phyloP scores from a whole-genome alignment of 37 sponge, comb jelly and placozoan species.

The Ianthella basta region DNA sequence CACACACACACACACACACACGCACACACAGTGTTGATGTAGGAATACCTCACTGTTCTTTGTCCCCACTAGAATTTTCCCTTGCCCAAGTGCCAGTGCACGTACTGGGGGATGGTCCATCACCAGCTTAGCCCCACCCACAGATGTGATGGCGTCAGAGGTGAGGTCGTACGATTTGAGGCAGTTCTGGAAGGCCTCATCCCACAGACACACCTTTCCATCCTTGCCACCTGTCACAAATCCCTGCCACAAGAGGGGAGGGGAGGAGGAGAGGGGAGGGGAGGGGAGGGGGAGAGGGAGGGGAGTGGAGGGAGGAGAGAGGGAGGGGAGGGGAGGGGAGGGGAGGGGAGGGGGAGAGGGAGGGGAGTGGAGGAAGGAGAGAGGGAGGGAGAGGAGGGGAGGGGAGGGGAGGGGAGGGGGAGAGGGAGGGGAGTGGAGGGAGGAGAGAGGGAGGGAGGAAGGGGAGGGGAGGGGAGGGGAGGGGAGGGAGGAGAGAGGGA shows the following conservation, averaged over 20 bases:
- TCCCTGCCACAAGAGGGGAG: conserved; percentile 51
- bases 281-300: not conserved
- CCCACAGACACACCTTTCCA: conserved; percentile 88
- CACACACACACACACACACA: not conserved
- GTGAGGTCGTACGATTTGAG: conserved; percentile 76
- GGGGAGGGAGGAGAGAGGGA: not conserved
- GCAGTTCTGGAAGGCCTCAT: conserved; percentile 66
- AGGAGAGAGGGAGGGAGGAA: no score
- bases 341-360: not conserved
- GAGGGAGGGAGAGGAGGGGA: not conserved
- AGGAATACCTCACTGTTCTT: conserved; percentile 81
- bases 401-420: not conserved
- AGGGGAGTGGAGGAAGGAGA: not conserved
- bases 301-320: no score
- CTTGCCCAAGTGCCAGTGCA: conserved; percentile 78
- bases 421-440: not conserved
- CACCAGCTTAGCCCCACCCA: conserved; percentile 38
- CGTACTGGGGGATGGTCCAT: conserved; percentile 80
- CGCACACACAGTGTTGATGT: not conserved
- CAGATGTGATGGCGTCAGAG: conserved; percentile 42
- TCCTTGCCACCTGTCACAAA: conserved; percentile 97
- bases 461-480: no score
- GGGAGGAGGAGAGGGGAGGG: not conserved
- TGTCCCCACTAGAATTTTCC: conserved; percentile 90
- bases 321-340: no score